Percentiles rank a stretch among this genome's conserved stretches.
These are phyloP conservation scores for Micropoecilia bifurca DNA, from an alignment of 2,797 vertebrate species.

Conservation along the genomic window DNA sequence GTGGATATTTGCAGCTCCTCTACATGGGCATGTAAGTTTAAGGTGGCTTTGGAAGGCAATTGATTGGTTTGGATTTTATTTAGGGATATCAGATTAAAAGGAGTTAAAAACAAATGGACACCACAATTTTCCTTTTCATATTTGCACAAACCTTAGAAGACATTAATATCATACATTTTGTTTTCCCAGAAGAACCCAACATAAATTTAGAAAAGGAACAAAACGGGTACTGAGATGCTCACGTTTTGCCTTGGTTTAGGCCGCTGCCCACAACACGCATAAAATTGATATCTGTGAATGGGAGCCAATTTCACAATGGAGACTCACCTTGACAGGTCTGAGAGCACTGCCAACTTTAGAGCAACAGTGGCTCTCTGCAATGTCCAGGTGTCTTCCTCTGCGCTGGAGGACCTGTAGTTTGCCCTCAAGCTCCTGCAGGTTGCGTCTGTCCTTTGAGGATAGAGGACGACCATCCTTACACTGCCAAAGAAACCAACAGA, in stretches of 20 bases:
- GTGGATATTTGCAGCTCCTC: neutral
- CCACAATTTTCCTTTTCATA: neutral
- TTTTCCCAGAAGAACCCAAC: neutral
- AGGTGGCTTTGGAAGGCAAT: neutral
- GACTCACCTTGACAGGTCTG: constrained; percentile 90
- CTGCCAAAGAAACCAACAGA: constrained; percentile 66
- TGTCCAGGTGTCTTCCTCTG: constrained; percentile 90
- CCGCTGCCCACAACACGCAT: constrained; percentile 4
- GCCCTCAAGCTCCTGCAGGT: constrained; percentile 90
- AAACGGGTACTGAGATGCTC: neutral
- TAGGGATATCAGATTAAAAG: neutral
- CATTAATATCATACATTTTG: neutral
- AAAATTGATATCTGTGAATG: constrained; percentile 23
- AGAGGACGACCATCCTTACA: constrained; percentile 94
- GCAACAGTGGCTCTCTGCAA: constrained; percentile 94
- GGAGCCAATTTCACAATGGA: constrained; percentile 40
- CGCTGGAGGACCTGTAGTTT: constrained; percentile 88
- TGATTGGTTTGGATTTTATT: neutral
- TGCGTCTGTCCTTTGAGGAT: constrained; percentile 86
- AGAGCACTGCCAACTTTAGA: constrained; percentile 90
- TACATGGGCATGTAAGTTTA: neutral
- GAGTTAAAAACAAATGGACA: neutral
- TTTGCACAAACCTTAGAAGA: neutral
- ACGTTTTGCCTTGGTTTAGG: constrained; percentile 4
- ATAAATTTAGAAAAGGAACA: constrained; percentile 13